Evolutionary conservation across 53 echinoderm and acorn worm species (phyloP).

Genomic region (Holothuria scabra): DNA sequence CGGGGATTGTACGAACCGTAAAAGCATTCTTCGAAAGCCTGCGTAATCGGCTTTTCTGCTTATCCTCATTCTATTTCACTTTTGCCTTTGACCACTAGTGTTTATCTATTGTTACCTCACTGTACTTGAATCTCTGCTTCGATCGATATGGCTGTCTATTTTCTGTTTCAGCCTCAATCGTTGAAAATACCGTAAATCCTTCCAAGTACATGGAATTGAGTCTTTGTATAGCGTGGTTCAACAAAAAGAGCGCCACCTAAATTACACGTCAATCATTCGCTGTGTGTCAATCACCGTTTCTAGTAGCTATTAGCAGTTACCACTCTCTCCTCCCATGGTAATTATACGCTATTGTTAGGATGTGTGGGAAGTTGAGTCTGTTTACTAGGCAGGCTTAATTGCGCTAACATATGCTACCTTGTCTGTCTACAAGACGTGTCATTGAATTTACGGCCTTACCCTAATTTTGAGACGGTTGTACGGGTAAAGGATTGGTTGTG

Average conservation of each 20-base stretch:
- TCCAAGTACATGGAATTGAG: background rate
- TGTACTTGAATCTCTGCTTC: background rate
- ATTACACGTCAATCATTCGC: conserved; percentile 16
- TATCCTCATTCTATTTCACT: background rate
- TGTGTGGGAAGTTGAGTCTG: conserved; percentile 1
- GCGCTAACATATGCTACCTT: background rate
- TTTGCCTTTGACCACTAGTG: background rate
- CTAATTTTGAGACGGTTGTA: background rate
- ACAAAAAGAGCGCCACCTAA: no score
- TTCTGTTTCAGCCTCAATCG: background rate
- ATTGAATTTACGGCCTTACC: background rate
- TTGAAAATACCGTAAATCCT: background rate
- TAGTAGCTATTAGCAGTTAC: conserved; percentile 17
- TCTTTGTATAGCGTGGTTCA: no score
- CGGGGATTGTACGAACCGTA: background rate
- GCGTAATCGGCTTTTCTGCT: conserved; percentile 10
- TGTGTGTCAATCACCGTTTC: conserved; percentile 6
- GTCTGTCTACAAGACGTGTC: background rate
- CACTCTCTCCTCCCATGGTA: conserved; percentile 19
- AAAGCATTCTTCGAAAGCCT: conserved; percentile 8
- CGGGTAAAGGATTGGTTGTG: conserved; percentile 7
- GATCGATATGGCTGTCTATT: background rate
- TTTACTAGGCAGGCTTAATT: conserved; percentile 41
- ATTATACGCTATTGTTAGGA: conserved; percentile 18
- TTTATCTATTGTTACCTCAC: background rate